phyloP scores from a whole-genome alignment of 2,888 invertebrate genomes.

The Hoplodrina blanda region DNA sequence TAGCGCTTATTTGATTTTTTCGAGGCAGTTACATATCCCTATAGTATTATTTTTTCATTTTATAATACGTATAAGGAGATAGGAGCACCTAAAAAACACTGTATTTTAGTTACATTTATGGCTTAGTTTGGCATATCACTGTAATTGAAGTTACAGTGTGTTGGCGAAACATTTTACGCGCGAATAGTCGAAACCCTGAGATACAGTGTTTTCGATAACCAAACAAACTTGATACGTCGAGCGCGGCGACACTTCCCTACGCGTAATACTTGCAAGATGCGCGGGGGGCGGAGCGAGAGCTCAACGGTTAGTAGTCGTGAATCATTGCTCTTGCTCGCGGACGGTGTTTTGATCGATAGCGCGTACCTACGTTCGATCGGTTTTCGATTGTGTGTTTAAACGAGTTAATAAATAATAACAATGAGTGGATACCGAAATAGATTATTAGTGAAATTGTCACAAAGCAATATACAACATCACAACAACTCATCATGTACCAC shows the following conservation, averaged over 20 bases:
- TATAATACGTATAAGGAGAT: neutral
- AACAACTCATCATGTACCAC: too few relatives aligned
- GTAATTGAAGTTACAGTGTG: constrained; percentile 8
- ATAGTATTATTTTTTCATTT: neutral
- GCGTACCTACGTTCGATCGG: too few relatives aligned
- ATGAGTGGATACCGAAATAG: too few relatives aligned
- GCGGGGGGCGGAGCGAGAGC: neutral
- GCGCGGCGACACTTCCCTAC: constrained; percentile 1
- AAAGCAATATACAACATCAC: too few relatives aligned
- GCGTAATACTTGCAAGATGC: neutral
- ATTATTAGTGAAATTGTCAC: too few relatives aligned
- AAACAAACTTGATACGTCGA: constrained; percentile 1
- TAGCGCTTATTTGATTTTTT: constrained; percentile 2
- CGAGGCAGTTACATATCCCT: neutral
- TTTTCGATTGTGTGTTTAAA: too few relatives aligned
- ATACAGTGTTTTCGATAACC: constrained; percentile 11
- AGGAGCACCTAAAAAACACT: neutral
- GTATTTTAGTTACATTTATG: constrained; percentile 6
- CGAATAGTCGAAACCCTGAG: neutral
- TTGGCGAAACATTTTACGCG: neutral
- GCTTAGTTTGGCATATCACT: neutral
- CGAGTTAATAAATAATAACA: too few relatives aligned
- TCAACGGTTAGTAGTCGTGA: too few relatives aligned
- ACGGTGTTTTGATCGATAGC: too few relatives aligned
- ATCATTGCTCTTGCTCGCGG: too few relatives aligned